Percentiles rank a stretch among this genome's conserved stretches.
These are phyloP conservation scores for Dipodomys ordii DNA, from an alignment of 2,113 vertebrate genomes.

Conservation along the genomic window DNA sequence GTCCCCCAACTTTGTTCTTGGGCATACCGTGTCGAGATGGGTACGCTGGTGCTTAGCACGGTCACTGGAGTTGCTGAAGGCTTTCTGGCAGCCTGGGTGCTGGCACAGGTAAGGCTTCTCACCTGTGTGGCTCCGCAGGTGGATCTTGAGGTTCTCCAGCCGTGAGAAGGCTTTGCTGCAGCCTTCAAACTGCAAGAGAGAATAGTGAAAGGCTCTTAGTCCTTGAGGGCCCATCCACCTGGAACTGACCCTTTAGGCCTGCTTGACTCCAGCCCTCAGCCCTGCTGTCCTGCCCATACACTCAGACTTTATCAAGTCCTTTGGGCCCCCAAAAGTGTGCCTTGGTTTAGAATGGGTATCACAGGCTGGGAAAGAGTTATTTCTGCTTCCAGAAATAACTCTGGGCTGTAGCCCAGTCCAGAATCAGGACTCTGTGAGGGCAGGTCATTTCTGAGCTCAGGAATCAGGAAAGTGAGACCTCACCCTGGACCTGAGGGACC, in stretches of 20 bases:
- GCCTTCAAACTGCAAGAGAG: slow-evolving; percentile 93
- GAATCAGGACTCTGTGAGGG: neutral
- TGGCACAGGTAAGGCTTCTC: slow-evolving; percentile 99
- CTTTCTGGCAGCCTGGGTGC: slow-evolving; percentile 99
- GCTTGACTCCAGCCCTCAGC: too few species aligned
- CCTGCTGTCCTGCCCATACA: rapidly evolving
- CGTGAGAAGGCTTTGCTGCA: slow-evolving; percentile 99
- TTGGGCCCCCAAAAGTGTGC: neutral
- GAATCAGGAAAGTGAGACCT: neutral
- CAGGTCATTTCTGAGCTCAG: neutral
- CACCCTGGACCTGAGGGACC: neutral
- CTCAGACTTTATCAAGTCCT: neutral
- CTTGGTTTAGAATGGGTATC: neutral
- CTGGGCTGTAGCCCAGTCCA: neutral
- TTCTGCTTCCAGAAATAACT: neutral
- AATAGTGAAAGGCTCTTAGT: slow-evolving; percentile 14
- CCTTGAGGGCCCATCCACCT: neutral
- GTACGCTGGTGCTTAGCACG: slow-evolving; percentile 99
- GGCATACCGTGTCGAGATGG: slow-evolving; percentile 97
- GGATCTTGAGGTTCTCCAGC: slow-evolving; percentile 99
- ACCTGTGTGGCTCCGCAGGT: slow-evolving; percentile 98
- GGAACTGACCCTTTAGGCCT: neutral
- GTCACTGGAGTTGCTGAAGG: slow-evolving; percentile 99
- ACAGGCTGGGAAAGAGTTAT: neutral
- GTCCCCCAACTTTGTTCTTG: rapidly evolving